Evolutionary conservation across 2,888 invertebrate species (phyloP).

Genomic region (Poecilobothrus nobilitatus): DNA sequence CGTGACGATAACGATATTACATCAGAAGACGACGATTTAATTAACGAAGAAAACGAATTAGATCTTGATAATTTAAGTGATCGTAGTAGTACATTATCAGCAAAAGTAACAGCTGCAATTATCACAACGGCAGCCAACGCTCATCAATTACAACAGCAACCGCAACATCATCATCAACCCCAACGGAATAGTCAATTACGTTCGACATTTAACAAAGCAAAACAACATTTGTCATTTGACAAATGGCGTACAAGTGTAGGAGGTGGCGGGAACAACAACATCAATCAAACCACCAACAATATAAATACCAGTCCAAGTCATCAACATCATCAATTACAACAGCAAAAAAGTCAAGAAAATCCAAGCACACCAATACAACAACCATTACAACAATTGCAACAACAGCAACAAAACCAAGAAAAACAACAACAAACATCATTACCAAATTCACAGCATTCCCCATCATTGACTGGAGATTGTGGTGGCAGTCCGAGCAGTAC

Average conservation of each 20-base stretch:
- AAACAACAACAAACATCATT: not conserved
- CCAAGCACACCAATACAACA: slow-evolving; percentile 21
- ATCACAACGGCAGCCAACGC: slow-evolving; percentile 24
- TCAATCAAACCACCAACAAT: slow-evolving; percentile 29
- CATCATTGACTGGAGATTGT: slow-evolving; percentile 16
- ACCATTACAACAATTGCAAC: slow-evolving; percentile 26
- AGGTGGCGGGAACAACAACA: slow-evolving; percentile 33
- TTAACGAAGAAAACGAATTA: slow-evolving; percentile 42
- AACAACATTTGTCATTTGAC: slow-evolving; percentile 64
- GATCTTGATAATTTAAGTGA: slow-evolving; percentile 46
- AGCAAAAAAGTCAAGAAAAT: slow-evolving; percentile 33
- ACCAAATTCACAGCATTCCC: slow-evolving; percentile 9
- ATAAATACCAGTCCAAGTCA: slow-evolving; percentile 24
- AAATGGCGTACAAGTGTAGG: slow-evolving; percentile 56
- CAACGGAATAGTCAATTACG: slow-evolving; percentile 68
- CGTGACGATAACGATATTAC: slow-evolving; percentile 26
- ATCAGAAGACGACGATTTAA: slow-evolving; percentile 18
- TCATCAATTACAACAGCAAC: slow-evolving; percentile 24
- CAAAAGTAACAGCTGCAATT: slow-evolving; percentile 29
- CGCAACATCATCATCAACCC: slow-evolving; percentile 33
- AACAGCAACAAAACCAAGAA: slow-evolving; percentile 22
- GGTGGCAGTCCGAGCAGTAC: slow-evolving; percentile 7
- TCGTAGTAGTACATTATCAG: slow-evolving; percentile 25
- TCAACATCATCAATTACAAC: not conserved
- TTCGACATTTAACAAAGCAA: slow-evolving; percentile 72